phyloP scores from a whole-genome alignment of 2,888 invertebrate genomes.

The Drosophila leonis region DNA sequence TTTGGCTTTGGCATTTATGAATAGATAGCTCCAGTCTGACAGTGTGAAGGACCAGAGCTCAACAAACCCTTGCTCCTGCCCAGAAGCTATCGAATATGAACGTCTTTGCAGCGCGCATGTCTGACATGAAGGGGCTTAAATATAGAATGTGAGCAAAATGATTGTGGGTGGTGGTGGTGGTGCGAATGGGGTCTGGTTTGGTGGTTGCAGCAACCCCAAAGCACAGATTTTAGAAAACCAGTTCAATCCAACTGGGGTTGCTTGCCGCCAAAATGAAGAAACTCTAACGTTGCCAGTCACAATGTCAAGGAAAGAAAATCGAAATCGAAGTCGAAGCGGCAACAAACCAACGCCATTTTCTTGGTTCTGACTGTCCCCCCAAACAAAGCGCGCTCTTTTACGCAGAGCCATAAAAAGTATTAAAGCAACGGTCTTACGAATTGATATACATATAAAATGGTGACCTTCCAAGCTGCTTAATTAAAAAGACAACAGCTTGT shows the following conservation, averaged over 20 bases:
- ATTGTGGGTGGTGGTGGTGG: slow-evolving; percentile 43
- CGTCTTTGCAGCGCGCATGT: slow-evolving; percentile 73
- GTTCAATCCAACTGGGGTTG: slow-evolving; percentile 65
- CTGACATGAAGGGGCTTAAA: slow-evolving; percentile 51
- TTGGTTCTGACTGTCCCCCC: slow-evolving; percentile 19
- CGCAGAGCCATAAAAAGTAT: slow-evolving; percentile 47
- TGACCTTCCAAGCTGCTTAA: slow-evolving; percentile 75
- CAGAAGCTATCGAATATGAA: slow-evolving; percentile 24
- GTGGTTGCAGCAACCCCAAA: slow-evolving; percentile 72
- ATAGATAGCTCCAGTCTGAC: slow-evolving; percentile 59
- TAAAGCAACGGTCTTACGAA: slow-evolving; percentile 49
- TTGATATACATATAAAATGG: slow-evolving; percentile 42
- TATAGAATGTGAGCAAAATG: slow-evolving; percentile 53
- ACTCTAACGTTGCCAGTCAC: slow-evolving; percentile 61
- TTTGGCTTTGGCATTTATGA: slow-evolving; percentile 62
- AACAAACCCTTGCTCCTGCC: slow-evolving; percentile 46
- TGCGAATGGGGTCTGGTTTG: slow-evolving; percentile 29
- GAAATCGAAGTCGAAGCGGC: slow-evolving; percentile 42
- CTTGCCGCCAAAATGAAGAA: slow-evolving; percentile 69
- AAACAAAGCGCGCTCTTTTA: slow-evolving; percentile 48
- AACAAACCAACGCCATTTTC: slow-evolving; percentile 67
- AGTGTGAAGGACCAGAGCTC: slow-evolving; percentile 40
- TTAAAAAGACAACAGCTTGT: slow-evolving; percentile 82
- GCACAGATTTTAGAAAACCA: slow-evolving; percentile 72
- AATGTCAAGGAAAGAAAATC: slow-evolving; percentile 72